phyloP scores from a whole-genome alignment of 2,113 vertebrate species.

The Rutilus rutilus region DNA sequence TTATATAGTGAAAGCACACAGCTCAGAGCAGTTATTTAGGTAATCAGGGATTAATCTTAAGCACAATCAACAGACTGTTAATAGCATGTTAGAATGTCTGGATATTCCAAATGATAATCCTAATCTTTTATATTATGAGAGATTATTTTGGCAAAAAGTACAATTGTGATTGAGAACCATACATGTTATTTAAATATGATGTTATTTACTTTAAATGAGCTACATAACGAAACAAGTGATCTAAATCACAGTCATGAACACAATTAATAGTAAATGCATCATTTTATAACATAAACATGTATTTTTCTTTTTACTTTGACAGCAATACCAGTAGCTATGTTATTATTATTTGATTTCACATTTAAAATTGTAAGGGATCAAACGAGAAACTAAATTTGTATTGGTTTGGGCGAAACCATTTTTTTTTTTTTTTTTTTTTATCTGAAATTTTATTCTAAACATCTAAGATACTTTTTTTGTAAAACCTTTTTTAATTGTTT shows the following conservation, averaged over 20 bases:
- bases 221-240: too few relatives aligned
- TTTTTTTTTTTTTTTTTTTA: background rate
- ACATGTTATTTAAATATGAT: background rate
- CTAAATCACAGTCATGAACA: too few relatives aligned
- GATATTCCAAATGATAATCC: background rate
- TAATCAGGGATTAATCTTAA: background rate
- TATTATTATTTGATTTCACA: too few relatives aligned
- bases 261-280: too few relatives aligned
- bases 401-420: background rate
- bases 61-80: slow-evolving; percentile 9
- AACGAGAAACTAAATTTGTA: too few relatives aligned
- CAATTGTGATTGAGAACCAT: background rate
- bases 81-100: background rate
- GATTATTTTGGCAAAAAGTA: background rate
- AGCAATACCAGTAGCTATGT: too few relatives aligned
- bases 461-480: background rate
- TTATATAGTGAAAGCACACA: background rate
- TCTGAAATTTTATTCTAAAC: too few relatives aligned
- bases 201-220: too few relatives aligned
- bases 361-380: too few relatives aligned
- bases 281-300: too few relatives aligned
- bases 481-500: background rate
- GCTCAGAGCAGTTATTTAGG: background rate
- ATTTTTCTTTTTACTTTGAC: too few relatives aligned
- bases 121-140: background rate